Percentiles rank a stretch among this genome's conserved stretches.
phyloP scores from a whole-genome alignment of 2,113 vertebrate species.

The Psittacula cyanocephala region DNA sequence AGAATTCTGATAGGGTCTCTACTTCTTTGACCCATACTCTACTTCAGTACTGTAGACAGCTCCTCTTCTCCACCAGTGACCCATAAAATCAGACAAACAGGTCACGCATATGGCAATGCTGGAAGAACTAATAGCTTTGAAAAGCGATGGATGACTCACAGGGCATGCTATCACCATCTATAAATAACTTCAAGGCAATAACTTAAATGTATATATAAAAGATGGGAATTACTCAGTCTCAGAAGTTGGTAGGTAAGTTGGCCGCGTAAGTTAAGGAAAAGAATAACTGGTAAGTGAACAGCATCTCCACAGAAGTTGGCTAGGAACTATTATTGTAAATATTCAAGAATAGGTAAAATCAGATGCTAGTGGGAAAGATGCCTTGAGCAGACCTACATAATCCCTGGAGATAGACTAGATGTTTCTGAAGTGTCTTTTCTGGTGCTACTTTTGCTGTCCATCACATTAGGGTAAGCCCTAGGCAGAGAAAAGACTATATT shows the following conservation, averaged over 20 bases:
- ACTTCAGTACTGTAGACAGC: not conserved
- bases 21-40: not conserved
- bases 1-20: not conserved
- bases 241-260: not conserved
- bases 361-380: not conserved
- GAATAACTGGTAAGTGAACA: not conserved
- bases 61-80: not conserved
- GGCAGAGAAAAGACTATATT: not conserved
- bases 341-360: not conserved
- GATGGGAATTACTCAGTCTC: not conserved
- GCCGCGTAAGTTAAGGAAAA: not conserved
- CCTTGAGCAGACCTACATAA: not conserved
- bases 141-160: not conserved
- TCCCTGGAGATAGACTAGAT: not conserved
- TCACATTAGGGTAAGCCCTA: not conserved
- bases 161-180: not conserved
- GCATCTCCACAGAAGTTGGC: not conserved
- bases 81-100: conserved; percentile 15
- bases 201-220: conserved; percentile 29
- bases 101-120: not conserved
- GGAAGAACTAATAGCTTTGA: conserved; percentile 1
- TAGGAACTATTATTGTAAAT: not conserved
- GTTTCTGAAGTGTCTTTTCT: not conserved
- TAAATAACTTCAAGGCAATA: conserved; percentile 44
- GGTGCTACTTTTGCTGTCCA: not conserved